These are phyloP conservation scores for Fistularia tabacaria DNA, from an alignment of 2,797 vertebrate genomes.

Conservation along the genomic window DNA sequence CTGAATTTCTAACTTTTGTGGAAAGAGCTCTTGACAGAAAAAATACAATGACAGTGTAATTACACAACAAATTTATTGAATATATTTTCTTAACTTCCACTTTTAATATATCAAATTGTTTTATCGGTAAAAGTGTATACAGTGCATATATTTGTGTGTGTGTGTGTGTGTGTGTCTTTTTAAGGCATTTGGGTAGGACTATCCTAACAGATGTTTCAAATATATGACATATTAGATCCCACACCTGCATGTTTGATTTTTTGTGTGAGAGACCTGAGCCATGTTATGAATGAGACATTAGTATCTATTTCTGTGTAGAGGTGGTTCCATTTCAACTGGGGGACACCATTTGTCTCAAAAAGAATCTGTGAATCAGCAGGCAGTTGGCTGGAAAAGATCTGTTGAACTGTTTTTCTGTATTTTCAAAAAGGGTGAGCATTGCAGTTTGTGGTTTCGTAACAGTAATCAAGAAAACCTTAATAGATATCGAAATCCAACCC, in stretches of 20 bases:
- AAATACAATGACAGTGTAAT: conserved; percentile 18
- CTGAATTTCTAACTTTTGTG: conserved; percentile 22
- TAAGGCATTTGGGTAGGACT: conserved; percentile 52
- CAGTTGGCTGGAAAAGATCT: conserved; percentile 12
- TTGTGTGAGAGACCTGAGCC: conserved; percentile 15
- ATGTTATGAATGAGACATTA: conserved; percentile 14
- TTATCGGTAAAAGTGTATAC: conserved; percentile 4
- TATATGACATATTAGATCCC: conserved; percentile 26
- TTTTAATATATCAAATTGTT: conserved; percentile 10
- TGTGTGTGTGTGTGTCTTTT: background rate
- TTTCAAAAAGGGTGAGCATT: conserved; percentile 12
- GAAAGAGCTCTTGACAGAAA: conserved; percentile 20
- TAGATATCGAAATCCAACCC: conserved; percentile 20
- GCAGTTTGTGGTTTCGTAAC: conserved; percentile 30
- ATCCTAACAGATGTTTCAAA: conserved; percentile 6
- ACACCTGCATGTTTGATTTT: conserved; percentile 8
- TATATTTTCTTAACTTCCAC: conserved; percentile 24
- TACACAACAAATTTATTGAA: conserved; percentile 19
- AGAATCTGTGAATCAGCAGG: too few species aligned
- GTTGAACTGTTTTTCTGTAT: too few species aligned
- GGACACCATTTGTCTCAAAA: too few species aligned
- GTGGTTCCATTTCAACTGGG: conserved; percentile 5
- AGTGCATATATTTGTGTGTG: background rate
- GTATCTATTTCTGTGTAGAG: conserved; percentile 25
- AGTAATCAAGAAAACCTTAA: conserved; percentile 21